A percentile compares a stretch with the other conserved stretches of the same genome.
phyloP scores from a whole-genome alignment of 2,888 invertebrate species.

The Chouioia cunea region DNA sequence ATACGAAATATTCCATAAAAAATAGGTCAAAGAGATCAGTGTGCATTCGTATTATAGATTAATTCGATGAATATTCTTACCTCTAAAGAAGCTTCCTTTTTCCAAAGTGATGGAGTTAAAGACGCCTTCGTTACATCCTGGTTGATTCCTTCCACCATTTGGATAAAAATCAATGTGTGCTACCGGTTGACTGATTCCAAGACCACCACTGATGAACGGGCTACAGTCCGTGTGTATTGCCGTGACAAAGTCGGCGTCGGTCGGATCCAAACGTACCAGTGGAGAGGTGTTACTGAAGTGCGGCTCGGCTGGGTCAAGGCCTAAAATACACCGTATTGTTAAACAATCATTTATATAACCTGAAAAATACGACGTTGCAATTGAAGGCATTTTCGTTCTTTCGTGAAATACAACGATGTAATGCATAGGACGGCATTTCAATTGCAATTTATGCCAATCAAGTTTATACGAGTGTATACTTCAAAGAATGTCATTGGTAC shows the following conservation, averaged over 20 bases:
- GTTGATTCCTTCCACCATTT: constrained; percentile 87
- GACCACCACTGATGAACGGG: constrained; percentile 80
- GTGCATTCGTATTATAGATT: no score
- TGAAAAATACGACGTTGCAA: no score
- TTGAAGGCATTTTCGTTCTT: no score
- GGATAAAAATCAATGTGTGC: constrained; percentile 95
- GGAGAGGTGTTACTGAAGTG: constrained; percentile 86
- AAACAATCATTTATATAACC: no score
- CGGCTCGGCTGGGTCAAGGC: constrained; percentile 92
- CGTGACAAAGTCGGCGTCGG: constrained; percentile 91
- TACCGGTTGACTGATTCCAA: constrained; percentile 85
- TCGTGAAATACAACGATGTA: no score
- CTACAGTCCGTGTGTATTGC: constrained; percentile 90
- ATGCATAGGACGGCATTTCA: no score
- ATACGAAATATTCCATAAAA: not conserved
- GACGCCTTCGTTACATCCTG: constrained; percentile 75
- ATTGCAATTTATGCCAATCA: no score
- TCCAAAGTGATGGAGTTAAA: constrained; percentile 76
- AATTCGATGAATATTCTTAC: no score
- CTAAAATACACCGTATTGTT: constrained; percentile 54
- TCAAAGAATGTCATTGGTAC: no score
- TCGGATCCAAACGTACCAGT: constrained; percentile 85
- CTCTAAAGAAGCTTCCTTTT: constrained; percentile 75
- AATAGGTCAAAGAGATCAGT: no score
- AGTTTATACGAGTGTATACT: no score